Percentiles rank a stretch among this genome's conserved stretches.
Evolutionary conservation across 53 echinoderm and acorn worm genomes (phyloP).

Genomic region (Patiria pectinifera): DNA sequence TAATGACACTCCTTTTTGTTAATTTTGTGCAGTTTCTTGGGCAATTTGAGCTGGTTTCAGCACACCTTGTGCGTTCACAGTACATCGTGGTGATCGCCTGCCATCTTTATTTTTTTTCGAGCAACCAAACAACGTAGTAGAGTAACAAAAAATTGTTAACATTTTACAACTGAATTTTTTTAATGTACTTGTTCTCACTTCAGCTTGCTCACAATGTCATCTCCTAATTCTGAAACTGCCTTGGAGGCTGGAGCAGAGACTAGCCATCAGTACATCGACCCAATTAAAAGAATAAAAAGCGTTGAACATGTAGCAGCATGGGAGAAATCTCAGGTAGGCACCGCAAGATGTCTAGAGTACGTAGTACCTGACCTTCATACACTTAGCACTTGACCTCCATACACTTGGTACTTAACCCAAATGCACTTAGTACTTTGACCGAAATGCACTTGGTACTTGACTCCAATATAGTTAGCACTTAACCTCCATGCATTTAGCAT

Average conservation of each 20-base stretch:
- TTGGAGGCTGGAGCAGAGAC: background rate
- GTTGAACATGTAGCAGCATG: slow-evolving; percentile 56
- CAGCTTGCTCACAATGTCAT: background rate
- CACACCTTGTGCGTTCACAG: too few species aligned
- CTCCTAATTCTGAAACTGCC: background rate
- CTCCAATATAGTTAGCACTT: too few species aligned
- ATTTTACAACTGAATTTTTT: background rate
- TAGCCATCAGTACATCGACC: slow-evolving; percentile 33
- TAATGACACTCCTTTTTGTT: too few species aligned
- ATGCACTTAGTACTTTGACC: background rate
- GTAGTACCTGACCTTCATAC: background rate
- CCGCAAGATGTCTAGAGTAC: background rate
- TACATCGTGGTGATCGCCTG: too few species aligned
- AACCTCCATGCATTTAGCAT: too few species aligned
- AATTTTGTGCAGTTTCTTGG: too few species aligned
- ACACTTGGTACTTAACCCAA: background rate
- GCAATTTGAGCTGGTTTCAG: too few species aligned
- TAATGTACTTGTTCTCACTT: background rate
- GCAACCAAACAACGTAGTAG: too few species aligned
- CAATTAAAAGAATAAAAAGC: slow-evolving; percentile 69
- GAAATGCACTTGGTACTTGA: too few species aligned
- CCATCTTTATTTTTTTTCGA: too few species aligned
- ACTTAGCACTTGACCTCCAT: background rate
- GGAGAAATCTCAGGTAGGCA: slow-evolving; percentile 79
- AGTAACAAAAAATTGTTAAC: too few species aligned